Evolutionary conservation across 92 coral and sea anemone species (phyloP), one percentile per base, ranked within the genome.

Genomic region (Porites rus): DNA sequence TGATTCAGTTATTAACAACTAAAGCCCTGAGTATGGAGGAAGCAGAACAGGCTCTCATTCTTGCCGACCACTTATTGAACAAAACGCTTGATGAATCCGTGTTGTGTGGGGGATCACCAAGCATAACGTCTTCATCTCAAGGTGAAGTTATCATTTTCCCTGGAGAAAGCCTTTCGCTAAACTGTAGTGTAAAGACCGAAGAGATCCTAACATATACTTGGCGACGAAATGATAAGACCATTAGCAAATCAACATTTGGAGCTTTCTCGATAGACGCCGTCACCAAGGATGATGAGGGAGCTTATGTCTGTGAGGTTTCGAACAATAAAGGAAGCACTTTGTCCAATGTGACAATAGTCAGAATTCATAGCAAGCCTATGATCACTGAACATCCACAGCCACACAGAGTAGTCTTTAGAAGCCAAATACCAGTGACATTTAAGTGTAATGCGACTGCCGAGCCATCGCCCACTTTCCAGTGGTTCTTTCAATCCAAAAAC

Each of bases 381-480:
- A 89, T 92, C 20, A 78, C 87, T 11, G 72, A 76, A 20, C 95
- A 92, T 3, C 91, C 95, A 24, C 68, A 62, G n/a, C 43, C 77
- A 76, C 77, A 84, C 7, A 80, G 43, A 28, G 83, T 86, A 14
- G 61, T 80, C 16, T 28, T 63, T 20, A 79, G 69, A 22, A 64
- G 75, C 72, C 82, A 76, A 52, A 77, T 24, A 8, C 90, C 86
- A 3, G 89, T 82, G 12, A 68, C 31, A 66, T 81, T 92, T 50
- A 51, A 24, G 58, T 92, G 95, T 66, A 92, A 92, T 66, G 91
- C 84, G 10, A 92, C 95, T 7, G 95, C 90, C 51, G 72, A 74
- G 13, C 95, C 95, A 51, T 11, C 46, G 64, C 95, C 95, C 51
- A 77, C 43, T 10, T 77, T 89, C 46, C 83, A 76, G 52, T 92